A percentile compares a stretch with the other conserved stretches of the same genome.
These are phyloP conservation scores for Corythornis cristatus DNA, from an alignment of 2,113 vertebrate species.

Conservation along the genomic window DNA sequence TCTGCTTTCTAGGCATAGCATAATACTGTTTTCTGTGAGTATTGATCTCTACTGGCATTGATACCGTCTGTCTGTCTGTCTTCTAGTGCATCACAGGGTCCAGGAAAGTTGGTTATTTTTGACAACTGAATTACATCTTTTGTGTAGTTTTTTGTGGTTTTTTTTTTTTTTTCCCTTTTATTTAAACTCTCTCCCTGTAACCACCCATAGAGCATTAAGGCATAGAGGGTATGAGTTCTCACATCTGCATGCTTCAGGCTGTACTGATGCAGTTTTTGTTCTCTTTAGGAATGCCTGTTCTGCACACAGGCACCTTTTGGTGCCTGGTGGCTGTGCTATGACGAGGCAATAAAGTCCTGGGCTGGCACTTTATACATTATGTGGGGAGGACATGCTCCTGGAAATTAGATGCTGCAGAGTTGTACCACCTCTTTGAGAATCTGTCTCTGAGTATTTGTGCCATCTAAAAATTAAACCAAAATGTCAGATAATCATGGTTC, in stretches of 20 bases:
- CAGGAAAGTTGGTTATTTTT: conserved; percentile 2
- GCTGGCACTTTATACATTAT: neutral
- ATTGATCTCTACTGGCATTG: conserved; percentile 51
- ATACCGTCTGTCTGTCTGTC: conserved; percentile 47
- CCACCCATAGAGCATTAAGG: neutral
- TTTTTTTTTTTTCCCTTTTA: neutral
- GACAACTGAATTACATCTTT: neutral
- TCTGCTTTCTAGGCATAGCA: conserved; percentile 74
- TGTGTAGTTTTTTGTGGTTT: neutral
- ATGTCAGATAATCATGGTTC: neutral
- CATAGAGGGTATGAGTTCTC: neutral
- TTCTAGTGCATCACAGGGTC: conserved; percentile 20
- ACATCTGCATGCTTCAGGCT: neutral
- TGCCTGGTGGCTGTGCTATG: neutral
- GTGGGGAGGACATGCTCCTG: neutral
- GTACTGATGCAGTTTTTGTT: neutral
- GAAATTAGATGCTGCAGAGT: neutral
- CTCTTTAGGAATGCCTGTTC: neutral
- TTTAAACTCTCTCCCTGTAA: neutral
- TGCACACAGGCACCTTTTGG: neutral
- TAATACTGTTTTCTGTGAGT: conserved; percentile 63
- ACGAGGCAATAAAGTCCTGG: neutral
- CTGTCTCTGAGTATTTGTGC: neutral
- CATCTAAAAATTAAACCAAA: neutral
- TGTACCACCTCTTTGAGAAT: neutral